Evolutionary conservation across 1,140 invertebrate species (phyloP), one percentile per base, ranked within the genome.

Genomic region (Zaprionus ghesquierei): DNA sequence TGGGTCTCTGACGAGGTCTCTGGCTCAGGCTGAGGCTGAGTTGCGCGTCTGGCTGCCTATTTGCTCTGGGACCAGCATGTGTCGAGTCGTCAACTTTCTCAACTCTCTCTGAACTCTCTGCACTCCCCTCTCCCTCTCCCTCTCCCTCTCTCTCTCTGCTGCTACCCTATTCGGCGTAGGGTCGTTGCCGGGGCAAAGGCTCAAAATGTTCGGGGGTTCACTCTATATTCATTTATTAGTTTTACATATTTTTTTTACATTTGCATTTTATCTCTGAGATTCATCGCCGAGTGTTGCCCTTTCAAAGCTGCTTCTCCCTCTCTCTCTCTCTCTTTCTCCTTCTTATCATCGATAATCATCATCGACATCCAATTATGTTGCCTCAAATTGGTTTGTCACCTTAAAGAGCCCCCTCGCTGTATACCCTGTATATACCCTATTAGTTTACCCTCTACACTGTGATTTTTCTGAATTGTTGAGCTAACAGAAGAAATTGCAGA

Each of bases 361-460:
- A 65, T 58, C 15, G 64, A 69, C 55, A 69, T 66, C 72, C 53
- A 66, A 68, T 75, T 60, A 68, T 35, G 72, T 50, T 13, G 38
- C 56, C 12, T 69, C 68, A 82, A 86, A 86, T 86, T 86, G 76
- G 79, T 86, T 79, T 73, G 63, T 69, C 63, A 70, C 23, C 56
- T 60, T 53, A 62, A 73, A 60, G 56, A 54, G n/a, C n/a, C 8
- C 54, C 13, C 22, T 51, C 13, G 3, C 9, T 46, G 18, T 46
- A 46, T 18, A 44, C 41, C 41, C 41, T 46, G 9, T 20, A 2
- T 15, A 29, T 29, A 29, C 27, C 27, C 27, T 35, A 10, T n/a
- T 35, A 10, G 33, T 13, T n/a, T n/a, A n/a, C n/a, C n/a, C 10
- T 13, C 41, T 46, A 5, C 41, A 6, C 35, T 63, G 22, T 33